phyloP scores from a whole-genome alignment of 2,797 vertebrate genomes.

The Pristis pectinata region DNA sequence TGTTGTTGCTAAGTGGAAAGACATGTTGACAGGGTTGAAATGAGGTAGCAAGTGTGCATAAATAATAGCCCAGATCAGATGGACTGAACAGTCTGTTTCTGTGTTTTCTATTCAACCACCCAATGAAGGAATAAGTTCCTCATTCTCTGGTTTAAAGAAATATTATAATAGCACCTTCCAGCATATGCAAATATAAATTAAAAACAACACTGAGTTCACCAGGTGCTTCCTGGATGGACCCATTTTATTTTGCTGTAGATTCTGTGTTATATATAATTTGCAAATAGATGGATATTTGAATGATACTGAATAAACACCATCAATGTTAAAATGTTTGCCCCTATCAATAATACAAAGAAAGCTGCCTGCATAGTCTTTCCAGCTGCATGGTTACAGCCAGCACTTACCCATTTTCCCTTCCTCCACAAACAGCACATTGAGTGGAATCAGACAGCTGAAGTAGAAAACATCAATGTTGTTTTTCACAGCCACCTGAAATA shows the following conservation, averaged over 20 bases:
- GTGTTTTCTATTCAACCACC: no score
- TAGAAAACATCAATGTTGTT: constrained; percentile 99
- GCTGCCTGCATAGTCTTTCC: not conserved
- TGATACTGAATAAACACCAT: not conserved
- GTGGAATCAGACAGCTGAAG: constrained; percentile 95
- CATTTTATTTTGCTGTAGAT: not conserved
- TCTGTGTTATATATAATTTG: not conserved
- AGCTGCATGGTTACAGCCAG: not conserved
- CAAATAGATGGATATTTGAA: not conserved
- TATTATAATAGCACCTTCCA: no score
- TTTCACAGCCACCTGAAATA: constrained; percentile 90
- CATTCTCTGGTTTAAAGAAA: no score
- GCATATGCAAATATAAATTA: no score
- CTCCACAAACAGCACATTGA: constrained; percentile 94
- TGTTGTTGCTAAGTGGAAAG: not conserved
- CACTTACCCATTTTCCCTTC: constrained; percentile 97
- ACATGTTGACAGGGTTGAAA: not conserved
- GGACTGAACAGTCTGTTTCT: not conserved
- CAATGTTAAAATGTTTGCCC: not conserved
- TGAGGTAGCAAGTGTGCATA: not conserved
- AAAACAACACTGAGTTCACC: no score
- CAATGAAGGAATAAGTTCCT: no score
- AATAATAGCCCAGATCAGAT: not conserved
- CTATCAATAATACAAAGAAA: not conserved
- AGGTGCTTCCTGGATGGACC: no score